These are phyloP conservation scores for Cryptocheilus praepositus DNA, from an alignment of 2,888 invertebrate genomes.

Conservation along the genomic window DNA sequence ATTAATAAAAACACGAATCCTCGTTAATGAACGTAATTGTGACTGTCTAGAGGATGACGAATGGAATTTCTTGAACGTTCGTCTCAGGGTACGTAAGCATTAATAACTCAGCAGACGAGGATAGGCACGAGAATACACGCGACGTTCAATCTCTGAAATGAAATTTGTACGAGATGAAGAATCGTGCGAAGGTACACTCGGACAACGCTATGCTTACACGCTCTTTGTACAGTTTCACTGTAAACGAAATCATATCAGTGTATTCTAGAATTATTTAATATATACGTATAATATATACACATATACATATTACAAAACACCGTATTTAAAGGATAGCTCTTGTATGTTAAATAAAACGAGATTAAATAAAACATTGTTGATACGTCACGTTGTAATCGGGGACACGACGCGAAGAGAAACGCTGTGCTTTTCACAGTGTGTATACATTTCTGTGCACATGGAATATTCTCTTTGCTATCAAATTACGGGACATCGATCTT, in stretches of 20 bases:
- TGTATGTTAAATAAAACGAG: constrained; percentile 67
- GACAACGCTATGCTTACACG: constrained; percentile 41
- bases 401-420: constrained; percentile 10
- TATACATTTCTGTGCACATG: no score
- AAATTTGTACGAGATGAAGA: background rate
- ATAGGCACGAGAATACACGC: constrained; percentile 7
- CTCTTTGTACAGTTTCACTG: constrained; percentile 53
- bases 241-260: constrained; percentile 64
- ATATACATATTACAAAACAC: constrained; percentile 48
- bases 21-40: background rate
- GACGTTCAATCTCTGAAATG: constrained; percentile 15
- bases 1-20: background rate
- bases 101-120: background rate
- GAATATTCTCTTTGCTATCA: no score
- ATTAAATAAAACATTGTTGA: constrained; percentile 65
- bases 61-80: background rate
- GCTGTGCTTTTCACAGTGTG: no score
- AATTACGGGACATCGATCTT: no score
- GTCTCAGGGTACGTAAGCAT: background rate
- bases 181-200: constrained; percentile 19
- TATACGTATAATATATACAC: constrained; percentile 38
- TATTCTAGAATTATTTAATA: constrained; percentile 59
- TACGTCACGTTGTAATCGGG: constrained; percentile 51
- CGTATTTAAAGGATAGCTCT: constrained; percentile 63
- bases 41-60: background rate